A percentile compares a stretch with the other conserved stretches of the same genome.
Conservation (phyloP, 2,113 vertebrate species). For the Morone saxatilis region DNA sequence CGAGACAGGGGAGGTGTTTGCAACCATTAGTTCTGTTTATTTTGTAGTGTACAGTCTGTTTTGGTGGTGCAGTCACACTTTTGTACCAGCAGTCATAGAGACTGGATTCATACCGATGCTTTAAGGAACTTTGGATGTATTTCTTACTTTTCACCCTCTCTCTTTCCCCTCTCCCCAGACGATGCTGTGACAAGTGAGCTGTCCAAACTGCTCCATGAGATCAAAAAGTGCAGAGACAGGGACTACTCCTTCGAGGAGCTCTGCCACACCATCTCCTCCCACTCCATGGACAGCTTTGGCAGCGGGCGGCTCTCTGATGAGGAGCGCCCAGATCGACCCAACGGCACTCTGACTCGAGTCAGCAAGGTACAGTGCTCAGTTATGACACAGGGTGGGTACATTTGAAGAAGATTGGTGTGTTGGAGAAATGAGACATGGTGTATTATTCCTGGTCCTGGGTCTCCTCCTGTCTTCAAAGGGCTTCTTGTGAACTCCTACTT, state of each 20-base stretch:
- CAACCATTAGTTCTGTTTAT: not conserved
- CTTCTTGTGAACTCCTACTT: not conserved
- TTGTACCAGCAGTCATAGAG: not conserved
- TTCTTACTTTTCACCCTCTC: not conserved
- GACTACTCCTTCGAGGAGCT: slow-evolving; percentile 98
- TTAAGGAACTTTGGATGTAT: not conserved
- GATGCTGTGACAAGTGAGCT: slow-evolving; percentile 95
- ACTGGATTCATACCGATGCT: not conserved
- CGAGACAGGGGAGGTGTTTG: not conserved
- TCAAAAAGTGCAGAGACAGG: slow-evolving; percentile 95
- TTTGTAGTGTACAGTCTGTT: not conserved
- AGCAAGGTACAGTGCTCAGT: slow-evolving; percentile 71
- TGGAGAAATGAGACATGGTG: not conserved
- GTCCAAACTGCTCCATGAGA: slow-evolving; percentile 96
- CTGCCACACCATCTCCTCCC: slow-evolving; percentile 95
- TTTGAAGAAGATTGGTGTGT: not conserved
- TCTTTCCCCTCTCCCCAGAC: slow-evolving; percentile 79
- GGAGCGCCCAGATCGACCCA: slow-evolving; percentile 88
- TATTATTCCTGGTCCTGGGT: not conserved
- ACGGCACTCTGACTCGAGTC: slow-evolving; percentile 87
- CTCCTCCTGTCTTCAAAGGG: not conserved
- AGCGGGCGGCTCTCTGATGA: slow-evolving; percentile 92
- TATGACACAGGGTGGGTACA: not conserved
- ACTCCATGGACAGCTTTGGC: slow-evolving; percentile 94
- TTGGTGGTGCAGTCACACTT: not conserved